Base-by-base conservation (phyloP, 2,113 vertebrate genomes). In the Lophura nycthemera region DNA sequence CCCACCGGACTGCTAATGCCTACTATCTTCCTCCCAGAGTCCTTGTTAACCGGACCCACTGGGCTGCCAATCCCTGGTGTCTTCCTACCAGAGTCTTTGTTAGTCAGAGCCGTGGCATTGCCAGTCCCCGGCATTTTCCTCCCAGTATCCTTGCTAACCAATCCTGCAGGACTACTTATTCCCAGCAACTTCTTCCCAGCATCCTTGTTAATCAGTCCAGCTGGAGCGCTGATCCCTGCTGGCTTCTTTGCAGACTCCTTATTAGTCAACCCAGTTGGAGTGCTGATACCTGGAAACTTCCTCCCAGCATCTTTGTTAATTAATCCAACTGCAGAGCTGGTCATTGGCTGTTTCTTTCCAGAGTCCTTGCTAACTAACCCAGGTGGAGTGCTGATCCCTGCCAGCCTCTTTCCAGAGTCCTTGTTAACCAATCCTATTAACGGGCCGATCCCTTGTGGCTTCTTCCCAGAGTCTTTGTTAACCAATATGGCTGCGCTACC, bases 381-480 rank as follows among this genome's bases (percentile, higher is more conserved):
- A 1, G 97, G 1, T 1, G 96, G 94, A 96, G 97, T 42, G 93
- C 96, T 94, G 84, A 97, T 89, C 61, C 95, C 97, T 15, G 96
- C 92, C 2, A 90, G 92, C 43, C 96, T 98, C 95, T 96, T 98
- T 16, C 97, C 97, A 63, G 97, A 94, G 45, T 98, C 98, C 91
- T 97, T 98, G 95, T 95, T 98, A 54, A 98, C 97, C 89, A 97
- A 74, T 73, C 98, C 98, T 74, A 97, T 88, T 6, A 97, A 96
- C 1, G 97, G 96, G 93, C 96, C 73, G 27, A 98, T 96, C 10
- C 72, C 88, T 25, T 86, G 95, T 29, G 92, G 93, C 80, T 98
- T 98, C 96, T 97, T 98, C 82, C 94, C 96, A 65, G 97, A 95
- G 91, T 98, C 98, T 84, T 97, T 98, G 93, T 95, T 98, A 61